phyloP scores from a whole-genome alignment of 2,113 vertebrate species.

The Megalops atlanticus region DNA sequence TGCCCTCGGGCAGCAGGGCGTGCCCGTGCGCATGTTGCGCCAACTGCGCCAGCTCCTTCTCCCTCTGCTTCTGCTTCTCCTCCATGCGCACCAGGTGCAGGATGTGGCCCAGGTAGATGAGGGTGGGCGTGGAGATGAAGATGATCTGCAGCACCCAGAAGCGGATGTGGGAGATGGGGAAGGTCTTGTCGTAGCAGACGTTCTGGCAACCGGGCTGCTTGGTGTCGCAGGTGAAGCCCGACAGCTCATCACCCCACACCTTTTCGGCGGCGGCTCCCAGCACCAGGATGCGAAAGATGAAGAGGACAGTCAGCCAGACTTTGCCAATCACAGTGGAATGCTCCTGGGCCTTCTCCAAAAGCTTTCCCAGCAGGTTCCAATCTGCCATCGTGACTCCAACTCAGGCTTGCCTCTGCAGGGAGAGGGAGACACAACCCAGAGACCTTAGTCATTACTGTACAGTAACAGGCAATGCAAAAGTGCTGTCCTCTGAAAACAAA shows the following conservation, averaged over 20 bases:
- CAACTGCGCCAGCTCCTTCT: conserved; percentile 20
- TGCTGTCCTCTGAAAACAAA: too few relatives aligned
- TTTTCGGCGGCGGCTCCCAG: conserved; percentile 79
- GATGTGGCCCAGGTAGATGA: conserved; percentile 84
- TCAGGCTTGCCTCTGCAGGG: conserved; percentile 41
- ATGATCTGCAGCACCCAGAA: conserved; percentile 91
- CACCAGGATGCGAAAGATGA: conserved; percentile 83
- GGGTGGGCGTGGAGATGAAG: conserved; percentile 82
- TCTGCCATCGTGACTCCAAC: conserved; percentile 75
- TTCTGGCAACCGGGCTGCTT: conserved; percentile 86
- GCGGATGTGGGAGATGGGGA: conserved; percentile 85
- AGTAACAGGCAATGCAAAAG: too few relatives aligned
- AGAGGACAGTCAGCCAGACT: conserved; percentile 84
- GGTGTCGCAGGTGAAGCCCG: conserved; percentile 83
- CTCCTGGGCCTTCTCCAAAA: conserved; percentile 83
- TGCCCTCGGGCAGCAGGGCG: conserved; percentile 42
- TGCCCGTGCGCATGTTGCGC: conserved; percentile 43
- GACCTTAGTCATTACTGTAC: neutral
- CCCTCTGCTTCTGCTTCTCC: conserved; percentile 70
- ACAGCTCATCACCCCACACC: conserved; percentile 83
- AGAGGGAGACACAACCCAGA: conserved; percentile 16
- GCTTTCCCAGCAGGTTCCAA: conserved; percentile 82
- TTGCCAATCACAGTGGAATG: conserved; percentile 82
- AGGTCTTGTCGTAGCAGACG: conserved; percentile 83
- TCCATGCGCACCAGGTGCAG: conserved; percentile 79